These are phyloP conservation scores for Plutella xylostella DNA, from an alignment of 2,888 invertebrate genomes.

Conservation along the genomic window DNA sequence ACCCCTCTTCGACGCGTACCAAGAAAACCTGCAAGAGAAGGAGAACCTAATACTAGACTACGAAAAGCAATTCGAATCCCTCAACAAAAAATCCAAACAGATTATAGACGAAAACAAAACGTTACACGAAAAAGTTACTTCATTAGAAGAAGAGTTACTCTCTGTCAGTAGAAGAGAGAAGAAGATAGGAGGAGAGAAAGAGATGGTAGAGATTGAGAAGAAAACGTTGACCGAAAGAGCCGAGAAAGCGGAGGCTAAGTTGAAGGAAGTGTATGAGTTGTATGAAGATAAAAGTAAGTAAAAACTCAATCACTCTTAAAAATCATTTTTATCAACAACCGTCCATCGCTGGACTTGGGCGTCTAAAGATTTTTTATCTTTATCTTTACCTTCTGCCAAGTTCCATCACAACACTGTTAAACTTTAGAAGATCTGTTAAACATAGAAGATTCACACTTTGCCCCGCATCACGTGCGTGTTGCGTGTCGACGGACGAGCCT, in stretches of 20 bases:
- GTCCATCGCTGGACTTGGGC: too few relatives aligned
- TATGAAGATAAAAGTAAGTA: constrained; percentile 79
- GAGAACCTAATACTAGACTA: constrained; percentile 78
- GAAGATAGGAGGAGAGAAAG: constrained; percentile 49
- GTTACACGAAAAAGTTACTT: constrained; percentile 50
- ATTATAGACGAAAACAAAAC: constrained; percentile 78
- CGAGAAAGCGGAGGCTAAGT: constrained; percentile 77
- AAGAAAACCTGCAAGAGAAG: constrained; percentile 82
- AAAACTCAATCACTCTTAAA: too few relatives aligned
- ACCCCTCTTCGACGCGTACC: constrained; percentile 82
- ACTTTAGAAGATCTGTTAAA: too few relatives aligned
- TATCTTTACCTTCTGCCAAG: too few relatives aligned
- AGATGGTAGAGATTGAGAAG: constrained; percentile 54
- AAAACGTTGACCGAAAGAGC: constrained; percentile 73
- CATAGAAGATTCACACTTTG: too few relatives aligned
- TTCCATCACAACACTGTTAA: too few relatives aligned
- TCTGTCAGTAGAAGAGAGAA: constrained; percentile 52
- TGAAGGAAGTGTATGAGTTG: constrained; percentile 78
- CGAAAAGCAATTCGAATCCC: constrained; percentile 76
- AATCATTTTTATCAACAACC: too few relatives aligned
- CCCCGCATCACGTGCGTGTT: too few relatives aligned
- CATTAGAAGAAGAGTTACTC: constrained; percentile 40
- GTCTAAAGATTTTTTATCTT: too few relatives aligned
- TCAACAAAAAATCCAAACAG: constrained; percentile 78
- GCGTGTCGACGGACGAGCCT: too few relatives aligned